phyloP scores from a whole-genome alignment of 2,113 vertebrate genomes.

The Psittacula cyanocephala region DNA sequence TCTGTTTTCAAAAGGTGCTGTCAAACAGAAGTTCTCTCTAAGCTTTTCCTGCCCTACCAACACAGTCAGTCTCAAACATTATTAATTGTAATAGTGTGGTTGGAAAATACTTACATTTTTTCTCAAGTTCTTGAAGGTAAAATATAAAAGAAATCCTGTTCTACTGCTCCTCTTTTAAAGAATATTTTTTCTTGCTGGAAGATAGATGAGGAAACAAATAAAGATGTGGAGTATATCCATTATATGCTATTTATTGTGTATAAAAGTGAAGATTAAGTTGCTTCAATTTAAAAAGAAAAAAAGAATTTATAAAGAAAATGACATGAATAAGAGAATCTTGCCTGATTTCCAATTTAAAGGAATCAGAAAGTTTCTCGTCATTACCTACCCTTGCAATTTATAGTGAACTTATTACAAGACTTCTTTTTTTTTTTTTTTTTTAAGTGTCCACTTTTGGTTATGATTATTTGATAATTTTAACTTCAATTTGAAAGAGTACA shows the following conservation, averaged over 20 bases:
- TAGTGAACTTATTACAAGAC: background rate
- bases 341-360: background rate
- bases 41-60: background rate
- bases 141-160: background rate
- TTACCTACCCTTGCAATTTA: background rate
- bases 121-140: background rate
- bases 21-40: background rate
- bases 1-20: background rate
- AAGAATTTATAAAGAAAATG: background rate
- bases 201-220: background rate
- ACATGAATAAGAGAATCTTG: background rate
- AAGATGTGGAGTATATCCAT: rapidly evolving
- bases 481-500: background rate
- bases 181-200: background rate
- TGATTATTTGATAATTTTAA: background rate
- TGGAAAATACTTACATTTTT: background rate
- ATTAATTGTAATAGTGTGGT: background rate
- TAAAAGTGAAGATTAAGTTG: background rate
- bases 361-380: background rate
- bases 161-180: background rate
- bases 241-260: background rate
- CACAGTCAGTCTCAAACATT: background rate
- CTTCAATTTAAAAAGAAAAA: background rate
- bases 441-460: background rate
- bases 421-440: background rate